phyloP scores from a whole-genome alignment of 2,113 vertebrate species.

The Amia ocellicauda region DNA sequence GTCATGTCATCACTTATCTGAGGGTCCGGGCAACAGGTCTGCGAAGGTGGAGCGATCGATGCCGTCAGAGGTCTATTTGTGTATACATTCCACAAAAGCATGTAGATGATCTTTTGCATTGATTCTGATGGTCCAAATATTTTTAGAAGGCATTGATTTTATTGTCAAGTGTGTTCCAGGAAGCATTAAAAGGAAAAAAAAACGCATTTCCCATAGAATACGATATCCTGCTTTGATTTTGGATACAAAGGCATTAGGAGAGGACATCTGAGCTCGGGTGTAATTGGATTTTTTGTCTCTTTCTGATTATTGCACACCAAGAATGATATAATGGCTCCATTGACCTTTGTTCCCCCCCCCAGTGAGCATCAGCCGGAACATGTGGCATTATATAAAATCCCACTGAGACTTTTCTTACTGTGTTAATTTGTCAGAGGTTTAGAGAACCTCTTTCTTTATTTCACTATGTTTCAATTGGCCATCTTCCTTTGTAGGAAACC shows the following conservation, averaged over 20 bases:
- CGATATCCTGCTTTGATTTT: conserved; percentile 20
- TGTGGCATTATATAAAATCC: too few species aligned
- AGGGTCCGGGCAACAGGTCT: conserved; percentile 32
- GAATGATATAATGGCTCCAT: too few species aligned
- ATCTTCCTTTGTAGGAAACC: too few species aligned
- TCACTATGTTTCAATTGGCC: too few species aligned
- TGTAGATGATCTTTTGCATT: conserved; percentile 57
- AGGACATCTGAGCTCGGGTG: conserved; percentile 9
- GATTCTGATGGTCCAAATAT: conserved; percentile 63
- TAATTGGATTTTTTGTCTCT: neutral
- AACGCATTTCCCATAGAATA: conserved; percentile 21
- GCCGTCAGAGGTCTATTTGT: conserved; percentile 63
- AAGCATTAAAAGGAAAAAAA: conserved; percentile 52
- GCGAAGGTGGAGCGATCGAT: conserved; percentile 45
- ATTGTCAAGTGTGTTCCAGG: conserved; percentile 57
- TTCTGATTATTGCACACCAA: neutral
- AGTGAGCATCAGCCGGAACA: neutral
- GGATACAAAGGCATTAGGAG: conserved; percentile 9
- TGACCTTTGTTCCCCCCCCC: too few species aligned
- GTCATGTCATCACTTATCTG: conserved; percentile 29
- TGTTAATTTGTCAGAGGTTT: too few species aligned
- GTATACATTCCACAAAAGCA: conserved; percentile 51
- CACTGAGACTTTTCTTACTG: too few species aligned
- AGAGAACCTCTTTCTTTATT: too few species aligned
- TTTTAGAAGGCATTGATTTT: conserved; percentile 68